Base-by-base conservation (phyloP, 2,888 invertebrate species). In the Papilio gigon region DNA sequence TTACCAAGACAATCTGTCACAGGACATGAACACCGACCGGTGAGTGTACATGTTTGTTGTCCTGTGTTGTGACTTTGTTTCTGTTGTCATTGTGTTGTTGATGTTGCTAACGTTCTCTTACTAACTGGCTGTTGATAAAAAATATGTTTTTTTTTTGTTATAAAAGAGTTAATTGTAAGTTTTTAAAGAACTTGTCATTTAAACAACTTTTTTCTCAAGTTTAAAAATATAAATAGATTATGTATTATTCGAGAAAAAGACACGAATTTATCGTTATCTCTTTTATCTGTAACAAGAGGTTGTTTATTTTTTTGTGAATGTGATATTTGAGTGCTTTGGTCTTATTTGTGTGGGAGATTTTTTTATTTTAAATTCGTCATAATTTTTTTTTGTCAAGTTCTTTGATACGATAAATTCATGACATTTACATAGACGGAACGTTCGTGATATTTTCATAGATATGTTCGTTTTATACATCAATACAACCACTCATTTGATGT, bases 1-100 rank as follows among this genome's bases (percentile, higher is more conserved):
- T 76, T 93, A 93, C 83, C 89, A 90, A 76, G 93, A 93, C 84
- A 93, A 90, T 75, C 83, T 93, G 70, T 93, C 93, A 8, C 87
- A 89, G 76, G 93, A 93, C 73, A 93, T 94, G 93, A 93, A 94
- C 84, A 93, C 93, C 20, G 92, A 92, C 72, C 90, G 92, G 94
- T 94, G 86, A 91, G 92, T 89, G 68, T 40, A 68, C 61, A 68
- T 72, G 74, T 71, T 62, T 61, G 69, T 53, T 44, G 35, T 62
- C 25, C 9, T 61, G 61, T 35, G 14, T 67, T 64, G n/a, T 68
- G 35, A 65, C 30, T 14, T 14, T 63, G 65, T 68, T 37, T 22
- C 30, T 65, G 25, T 35, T 44, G 44, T 44, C 8, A 40, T n/a
- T 60, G 22, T 59, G 12, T 62, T 59, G 17, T 37, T 50, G 22